Evolutionary conservation across 2,888 invertebrate species (phyloP).

Genomic region (Amiota communis): DNA sequence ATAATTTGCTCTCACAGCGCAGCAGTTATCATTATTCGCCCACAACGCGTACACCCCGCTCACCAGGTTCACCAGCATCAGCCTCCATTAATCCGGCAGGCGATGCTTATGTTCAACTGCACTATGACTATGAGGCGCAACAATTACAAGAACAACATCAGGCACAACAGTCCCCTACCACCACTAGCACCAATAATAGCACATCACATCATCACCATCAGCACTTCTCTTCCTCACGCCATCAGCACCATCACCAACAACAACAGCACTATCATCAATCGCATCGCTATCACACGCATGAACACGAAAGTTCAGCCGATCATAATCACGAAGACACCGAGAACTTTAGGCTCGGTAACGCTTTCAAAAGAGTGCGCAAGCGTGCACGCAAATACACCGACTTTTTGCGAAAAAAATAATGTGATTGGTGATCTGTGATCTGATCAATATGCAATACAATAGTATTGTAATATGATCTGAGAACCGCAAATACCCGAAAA

Average conservation of each 20-base stretch:
- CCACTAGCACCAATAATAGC: constrained; percentile 34
- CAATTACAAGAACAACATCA: constrained; percentile 25
- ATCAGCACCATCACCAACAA: constrained; percentile 36
- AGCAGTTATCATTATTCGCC: constrained; percentile 58
- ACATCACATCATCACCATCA: constrained; percentile 9
- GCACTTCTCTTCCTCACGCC: constrained; percentile 22
- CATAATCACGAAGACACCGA: constrained; percentile 66
- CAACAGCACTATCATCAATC: constrained; percentile 39
- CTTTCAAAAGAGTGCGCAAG: constrained; percentile 70
- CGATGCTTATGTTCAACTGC: constrained; percentile 57
- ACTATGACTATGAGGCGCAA: constrained; percentile 45
- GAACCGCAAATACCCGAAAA: background rate
- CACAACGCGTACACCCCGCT: constrained; percentile 53
- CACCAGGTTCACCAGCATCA: constrained; percentile 66
- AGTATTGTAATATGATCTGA: no score
- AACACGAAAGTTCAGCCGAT: constrained; percentile 36
- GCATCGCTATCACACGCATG: constrained; percentile 45
- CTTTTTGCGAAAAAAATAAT: constrained; percentile 71
- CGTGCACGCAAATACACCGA: constrained; percentile 73
- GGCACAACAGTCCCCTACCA: constrained; percentile 40
- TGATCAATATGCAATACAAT: background rate
- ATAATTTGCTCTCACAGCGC: constrained; percentile 66
- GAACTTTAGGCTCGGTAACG: constrained; percentile 70
- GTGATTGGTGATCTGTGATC: background rate
- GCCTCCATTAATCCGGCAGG: constrained; percentile 65